These are phyloP conservation scores for Sterrhoptilus dennistouni DNA, from an alignment of 2,113 vertebrate genomes.

Conservation along the genomic window DNA sequence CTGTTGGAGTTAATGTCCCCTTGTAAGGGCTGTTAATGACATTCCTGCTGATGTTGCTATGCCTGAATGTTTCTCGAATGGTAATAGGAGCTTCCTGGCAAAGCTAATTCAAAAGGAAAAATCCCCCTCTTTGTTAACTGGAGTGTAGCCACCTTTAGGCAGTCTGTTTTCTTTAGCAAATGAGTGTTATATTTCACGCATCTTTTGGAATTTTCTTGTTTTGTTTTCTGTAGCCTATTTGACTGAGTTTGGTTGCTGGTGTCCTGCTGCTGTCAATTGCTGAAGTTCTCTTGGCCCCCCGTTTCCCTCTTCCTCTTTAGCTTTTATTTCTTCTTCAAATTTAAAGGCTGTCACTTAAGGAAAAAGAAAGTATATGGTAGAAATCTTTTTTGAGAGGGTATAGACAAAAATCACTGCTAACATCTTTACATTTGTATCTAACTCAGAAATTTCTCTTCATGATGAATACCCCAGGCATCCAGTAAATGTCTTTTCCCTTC, in stretches of 20 bases:
- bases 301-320: rapidly evolving
- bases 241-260: not conserved
- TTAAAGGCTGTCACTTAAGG: not conserved
- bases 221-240: constrained; percentile 8
- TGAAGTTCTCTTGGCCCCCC: not conserved
- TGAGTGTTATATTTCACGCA: constrained; percentile 4
- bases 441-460: not conserved
- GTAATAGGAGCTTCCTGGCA: constrained; percentile 58
- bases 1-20: not conserved
- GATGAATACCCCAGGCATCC: not conserved
- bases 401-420: not conserved
- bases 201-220: not conserved
- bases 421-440: not conserved
- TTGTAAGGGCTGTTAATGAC: not conserved
- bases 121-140: constrained; percentile 36
- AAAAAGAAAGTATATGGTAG: not conserved
- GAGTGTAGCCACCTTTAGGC: constrained; percentile 7
- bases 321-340: not conserved
- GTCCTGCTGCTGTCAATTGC: not conserved
- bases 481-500: not conserved
- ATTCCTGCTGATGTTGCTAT: constrained; percentile 40
- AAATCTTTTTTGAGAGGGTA: not conserved
- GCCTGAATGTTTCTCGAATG: constrained; percentile 27
- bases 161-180: constrained; percentile 39
- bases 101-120: constrained; percentile 48